These are phyloP conservation scores for Bellardia bayeri DNA, from an alignment of 2,888 invertebrate genomes.

Conservation along the genomic window DNA sequence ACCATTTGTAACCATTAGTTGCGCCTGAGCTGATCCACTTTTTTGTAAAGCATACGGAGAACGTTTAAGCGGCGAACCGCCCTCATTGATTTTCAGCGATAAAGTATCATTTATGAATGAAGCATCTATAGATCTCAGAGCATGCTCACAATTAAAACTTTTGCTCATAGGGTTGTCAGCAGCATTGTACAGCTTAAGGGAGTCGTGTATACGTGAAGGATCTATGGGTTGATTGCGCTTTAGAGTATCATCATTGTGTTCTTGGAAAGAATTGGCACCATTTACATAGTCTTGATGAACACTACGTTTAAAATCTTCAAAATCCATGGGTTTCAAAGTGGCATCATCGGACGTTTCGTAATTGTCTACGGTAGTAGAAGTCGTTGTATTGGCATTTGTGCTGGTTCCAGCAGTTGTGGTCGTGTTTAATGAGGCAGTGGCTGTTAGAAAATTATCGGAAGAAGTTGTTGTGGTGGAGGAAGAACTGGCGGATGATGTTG, in stretches of 20 bases:
- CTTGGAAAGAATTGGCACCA: conserved; percentile 83
- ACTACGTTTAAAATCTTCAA: conserved; percentile 84
- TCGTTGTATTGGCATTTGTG: conserved; percentile 76
- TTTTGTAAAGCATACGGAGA: conserved; percentile 82
- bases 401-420: conserved; percentile 75
- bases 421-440: conserved; percentile 77
- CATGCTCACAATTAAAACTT: conserved; percentile 84
- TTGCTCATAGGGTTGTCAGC: conserved; percentile 84
- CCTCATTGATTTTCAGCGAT: conserved; percentile 77
- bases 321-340: conserved; percentile 84
- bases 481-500: conserved; percentile 73
- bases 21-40: conserved; percentile 81
- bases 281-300: conserved; percentile 84
- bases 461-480: conserved; percentile 76
- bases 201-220: conserved; percentile 85
- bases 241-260: conserved; percentile 82
- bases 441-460: conserved; percentile 82
- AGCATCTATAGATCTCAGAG: conserved; percentile 83
- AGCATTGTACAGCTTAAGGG: conserved; percentile 82
- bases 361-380: conserved; percentile 79
- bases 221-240: conserved; percentile 85
- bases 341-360: conserved; percentile 81
- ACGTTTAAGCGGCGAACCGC: conserved; percentile 79
- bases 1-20: conserved; percentile 75
- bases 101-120: conserved; percentile 82